phyloP scores from a whole-genome alignment of 2,113 vertebrate species.

The Prunella himalayana region DNA sequence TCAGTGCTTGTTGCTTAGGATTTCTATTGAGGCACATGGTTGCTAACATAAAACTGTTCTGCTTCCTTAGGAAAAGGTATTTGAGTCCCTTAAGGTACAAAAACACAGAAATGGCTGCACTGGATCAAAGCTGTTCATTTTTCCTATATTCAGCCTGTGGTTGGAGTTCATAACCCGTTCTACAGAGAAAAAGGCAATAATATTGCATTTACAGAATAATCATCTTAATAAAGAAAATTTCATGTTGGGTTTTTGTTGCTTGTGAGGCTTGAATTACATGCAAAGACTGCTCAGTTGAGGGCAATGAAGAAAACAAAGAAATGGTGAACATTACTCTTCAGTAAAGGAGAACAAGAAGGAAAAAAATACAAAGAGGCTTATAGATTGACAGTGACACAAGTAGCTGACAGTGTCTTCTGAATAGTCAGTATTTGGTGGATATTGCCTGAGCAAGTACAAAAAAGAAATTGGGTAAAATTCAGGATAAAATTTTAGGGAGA shows the following conservation, averaged over 20 bases:
- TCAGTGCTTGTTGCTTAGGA: background rate
- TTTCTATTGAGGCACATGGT: background rate
- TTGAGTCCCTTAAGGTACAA: background rate
- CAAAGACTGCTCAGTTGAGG: background rate
- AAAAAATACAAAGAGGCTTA: background rate
- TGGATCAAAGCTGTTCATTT: background rate
- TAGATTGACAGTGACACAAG: background rate
- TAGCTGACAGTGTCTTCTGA: background rate
- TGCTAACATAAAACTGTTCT: background rate
- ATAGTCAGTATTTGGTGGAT: background rate
- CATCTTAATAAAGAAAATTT: background rate
- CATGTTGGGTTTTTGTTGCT: background rate
- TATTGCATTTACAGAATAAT: background rate
- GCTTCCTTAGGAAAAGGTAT: background rate
- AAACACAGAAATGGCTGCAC: background rate
- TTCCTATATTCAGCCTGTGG: background rate
- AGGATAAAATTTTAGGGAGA: background rate
- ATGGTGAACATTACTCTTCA: background rate
- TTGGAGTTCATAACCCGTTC: background rate
- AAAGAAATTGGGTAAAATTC: background rate
- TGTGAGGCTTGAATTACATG: background rate
- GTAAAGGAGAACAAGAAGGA: background rate
- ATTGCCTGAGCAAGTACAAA: background rate
- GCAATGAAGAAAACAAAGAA: background rate
- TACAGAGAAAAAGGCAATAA: background rate